Evolutionary conservation across 2,888 invertebrate species (phyloP).

Genomic region (Arrhopalites spinosus): DNA sequence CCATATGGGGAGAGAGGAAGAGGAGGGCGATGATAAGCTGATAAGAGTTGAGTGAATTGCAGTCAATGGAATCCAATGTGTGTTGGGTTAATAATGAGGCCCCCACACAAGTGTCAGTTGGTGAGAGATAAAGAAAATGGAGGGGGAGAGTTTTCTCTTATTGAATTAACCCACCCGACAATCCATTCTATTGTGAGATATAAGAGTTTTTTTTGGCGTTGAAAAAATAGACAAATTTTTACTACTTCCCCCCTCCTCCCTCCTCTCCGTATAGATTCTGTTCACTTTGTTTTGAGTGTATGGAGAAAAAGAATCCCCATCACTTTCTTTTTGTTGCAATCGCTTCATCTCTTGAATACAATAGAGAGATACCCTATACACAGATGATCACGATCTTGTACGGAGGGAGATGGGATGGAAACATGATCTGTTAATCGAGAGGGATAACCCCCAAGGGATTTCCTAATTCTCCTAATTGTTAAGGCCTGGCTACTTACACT

Average conservation of each 20-base stretch:
- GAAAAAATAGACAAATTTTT: conserved; percentile 44
- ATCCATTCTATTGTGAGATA: no score
- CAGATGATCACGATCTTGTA: conserved; percentile 15
- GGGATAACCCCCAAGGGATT: conserved; percentile 55
- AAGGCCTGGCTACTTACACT: conserved; percentile 47
- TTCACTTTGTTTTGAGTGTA: no score
- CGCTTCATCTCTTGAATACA: neutral
- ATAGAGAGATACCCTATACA: neutral
- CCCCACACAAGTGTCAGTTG: conserved; percentile 25
- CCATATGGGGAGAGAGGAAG: neutral
- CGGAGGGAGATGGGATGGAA: conserved; percentile 41
- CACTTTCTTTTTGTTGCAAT: neutral
- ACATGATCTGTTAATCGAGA: conserved; percentile 57
- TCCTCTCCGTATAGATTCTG: no score
- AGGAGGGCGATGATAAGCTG: neutral
- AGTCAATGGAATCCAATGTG: conserved; percentile 24
- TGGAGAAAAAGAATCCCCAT: neutral
- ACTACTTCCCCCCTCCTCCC: no score
- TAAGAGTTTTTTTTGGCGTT: no score
- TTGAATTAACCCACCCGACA: conserved; percentile 54
- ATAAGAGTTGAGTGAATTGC: neutral
- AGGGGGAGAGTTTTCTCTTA: conserved; percentile 44
- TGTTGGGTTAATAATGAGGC: conserved; percentile 45
- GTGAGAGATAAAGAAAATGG: neutral
- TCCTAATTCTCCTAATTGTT: conserved; percentile 57